A percentile compares a stretch with the other conserved stretches of the same genome.
Conservation (phyloP, 2,888 invertebrate genomes). For the Junonia oenone region DNA sequence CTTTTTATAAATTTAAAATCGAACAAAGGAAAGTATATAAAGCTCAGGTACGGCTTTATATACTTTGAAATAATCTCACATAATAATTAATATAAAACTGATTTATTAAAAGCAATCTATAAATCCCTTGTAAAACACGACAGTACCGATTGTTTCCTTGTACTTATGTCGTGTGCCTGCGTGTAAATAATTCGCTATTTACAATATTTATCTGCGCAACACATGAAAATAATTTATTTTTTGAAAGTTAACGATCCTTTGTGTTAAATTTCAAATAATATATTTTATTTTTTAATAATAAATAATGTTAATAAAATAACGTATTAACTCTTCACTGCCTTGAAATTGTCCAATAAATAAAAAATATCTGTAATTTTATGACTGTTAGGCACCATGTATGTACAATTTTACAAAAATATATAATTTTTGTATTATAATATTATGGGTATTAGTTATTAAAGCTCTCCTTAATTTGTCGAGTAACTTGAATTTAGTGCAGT, state of each 20-base stretch:
- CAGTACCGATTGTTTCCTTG: constrained; percentile 1
- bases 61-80: neutral
- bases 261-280: neutral
- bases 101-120: neutral
- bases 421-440: no score
- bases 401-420: no score
- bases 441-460: no score
- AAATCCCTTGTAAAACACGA: neutral
- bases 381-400: no score
- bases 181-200: neutral
- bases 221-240: neutral
- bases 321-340: neutral
- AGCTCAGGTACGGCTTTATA: neutral
- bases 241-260: neutral
- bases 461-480: no score
- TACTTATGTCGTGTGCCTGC: neutral
- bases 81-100: neutral
- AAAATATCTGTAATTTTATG: no score
- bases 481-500: no score
- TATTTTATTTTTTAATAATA: neutral
- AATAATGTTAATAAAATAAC: neutral
- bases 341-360: neutral
- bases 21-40: neutral
- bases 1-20: no score
- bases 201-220: neutral